Evolutionary conservation across 2,797 vertebrate genomes (phyloP).

Genomic region (Tamandua tetradactyla): DNA sequence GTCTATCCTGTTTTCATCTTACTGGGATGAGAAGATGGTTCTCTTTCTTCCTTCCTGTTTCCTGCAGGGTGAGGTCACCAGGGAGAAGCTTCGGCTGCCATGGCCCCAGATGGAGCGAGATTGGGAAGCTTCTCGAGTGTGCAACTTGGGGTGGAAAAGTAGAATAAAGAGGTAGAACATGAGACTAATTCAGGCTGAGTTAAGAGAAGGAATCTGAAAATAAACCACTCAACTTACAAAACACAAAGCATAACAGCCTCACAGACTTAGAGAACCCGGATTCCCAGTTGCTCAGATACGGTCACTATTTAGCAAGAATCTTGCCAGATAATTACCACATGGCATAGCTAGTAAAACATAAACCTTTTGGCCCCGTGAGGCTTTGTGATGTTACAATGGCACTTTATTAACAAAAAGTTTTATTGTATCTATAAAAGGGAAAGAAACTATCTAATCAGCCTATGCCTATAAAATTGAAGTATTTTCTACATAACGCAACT

Average conservation of each 20-base stretch:
- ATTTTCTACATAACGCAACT: slow-evolving; percentile 31
- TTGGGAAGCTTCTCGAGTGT: neutral
- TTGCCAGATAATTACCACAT: neutral
- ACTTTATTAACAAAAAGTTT: slow-evolving; percentile 43
- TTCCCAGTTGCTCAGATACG: neutral
- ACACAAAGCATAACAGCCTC: slow-evolving; percentile 41
- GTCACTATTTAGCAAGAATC: neutral
- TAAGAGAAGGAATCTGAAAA: slow-evolving; percentile 64
- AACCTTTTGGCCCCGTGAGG: neutral
- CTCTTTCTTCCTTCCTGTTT: neutral
- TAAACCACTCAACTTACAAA: slow-evolving; percentile 25
- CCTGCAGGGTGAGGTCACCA: rapidly evolving
- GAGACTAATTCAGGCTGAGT: slow-evolving; percentile 16
- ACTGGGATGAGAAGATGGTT: neutral
- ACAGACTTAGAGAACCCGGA: neutral
- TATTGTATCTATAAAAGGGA: neutral
- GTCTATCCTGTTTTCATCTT: neutral
- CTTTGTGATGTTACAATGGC: slow-evolving; percentile 24
- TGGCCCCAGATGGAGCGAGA: neutral
- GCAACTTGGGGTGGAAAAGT: rapidly evolving
- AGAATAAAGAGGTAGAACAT: slow-evolving; percentile 36
- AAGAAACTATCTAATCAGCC: slow-evolving; percentile 31
- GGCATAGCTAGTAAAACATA: neutral
- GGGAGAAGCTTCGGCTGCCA: neutral
- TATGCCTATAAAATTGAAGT: slow-evolving; percentile 1